Evolutionary conservation across 37 sponge, comb jelly and placozoan genomes (phyloP), one percentile per base, ranked within the genome.

Genomic region (Mnemiopsis leidyi): DNA sequence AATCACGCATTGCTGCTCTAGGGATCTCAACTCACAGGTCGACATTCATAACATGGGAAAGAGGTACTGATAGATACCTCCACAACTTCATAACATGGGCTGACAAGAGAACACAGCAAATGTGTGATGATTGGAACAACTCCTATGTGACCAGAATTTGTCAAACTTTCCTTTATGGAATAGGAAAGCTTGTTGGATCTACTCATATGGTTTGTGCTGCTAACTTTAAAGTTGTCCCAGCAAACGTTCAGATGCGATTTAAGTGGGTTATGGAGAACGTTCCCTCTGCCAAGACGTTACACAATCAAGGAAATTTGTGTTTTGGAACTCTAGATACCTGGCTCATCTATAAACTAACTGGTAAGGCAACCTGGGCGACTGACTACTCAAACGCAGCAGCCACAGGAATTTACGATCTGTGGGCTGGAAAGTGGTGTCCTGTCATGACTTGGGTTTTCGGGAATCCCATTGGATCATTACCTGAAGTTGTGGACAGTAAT

Each of bases 331-430:
- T 85, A 0, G 90, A 85, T 25, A 23, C 61, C 16, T 85, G 90
- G 90, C 21, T 85, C 0, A 26, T 85, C 1, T 85, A 85, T 26
- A 85, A 85, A 40, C 35, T 85, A 21, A 85, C 90, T 32, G 61
- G 36, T 38, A 33, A 33, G 3, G 24, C 21, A 7, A 85, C 61
- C 1, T 77, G 26, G 26, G 79, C 79, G 0, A 85, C 90, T 39
- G 90, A 85, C 36, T 85, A 85, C 48, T 28, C 90, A 85, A 85
- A 85, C 39, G 90, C 90, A 39, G 90, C 90, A 39, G 39, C 90
- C 1, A 85, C 90, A 0, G 90, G 90, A 5, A 9, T 85, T 38
- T 85, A 40, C 36, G 90, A 85, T 39, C 38, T 85, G 90, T 85
- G 90, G 90, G 35, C n/a, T 39, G 35, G 48, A 26, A 85, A n/a